These are phyloP conservation scores for Ophiodon elongatus DNA, from an alignment of 2,113 vertebrate genomes.

Conservation along the genomic window DNA sequence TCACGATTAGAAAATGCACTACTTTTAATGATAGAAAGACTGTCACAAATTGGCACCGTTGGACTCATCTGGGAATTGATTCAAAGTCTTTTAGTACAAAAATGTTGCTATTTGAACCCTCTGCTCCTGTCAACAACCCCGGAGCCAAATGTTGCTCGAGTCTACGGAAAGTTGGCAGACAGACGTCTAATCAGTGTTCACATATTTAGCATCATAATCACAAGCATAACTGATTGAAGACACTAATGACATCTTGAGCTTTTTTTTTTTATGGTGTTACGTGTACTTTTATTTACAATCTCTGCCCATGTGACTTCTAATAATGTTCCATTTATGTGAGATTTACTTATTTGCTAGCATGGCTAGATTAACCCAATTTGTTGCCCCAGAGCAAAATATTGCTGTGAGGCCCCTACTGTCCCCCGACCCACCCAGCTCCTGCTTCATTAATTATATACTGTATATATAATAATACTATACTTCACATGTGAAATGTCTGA, in stretches of 20 bases:
- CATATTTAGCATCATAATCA: not conserved
- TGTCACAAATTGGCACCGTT: not conserved
- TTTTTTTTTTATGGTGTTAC: not conserved
- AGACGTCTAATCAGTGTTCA: not conserved
- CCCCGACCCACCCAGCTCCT: not conserved
- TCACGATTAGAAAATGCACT: not conserved
- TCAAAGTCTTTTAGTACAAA: constrained; percentile 5
- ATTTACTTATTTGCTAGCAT: not conserved
- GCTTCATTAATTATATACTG: not conserved
- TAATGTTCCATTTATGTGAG: not conserved
- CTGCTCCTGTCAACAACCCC: constrained; percentile 2
- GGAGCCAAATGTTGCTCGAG: not conserved
- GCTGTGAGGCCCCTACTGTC: not conserved
- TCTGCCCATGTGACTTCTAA: not conserved
- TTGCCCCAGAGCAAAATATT: not conserved
- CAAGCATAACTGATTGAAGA: not conserved
- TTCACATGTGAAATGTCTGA: no score
- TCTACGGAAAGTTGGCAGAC: not conserved
- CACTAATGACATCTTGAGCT: not conserved
- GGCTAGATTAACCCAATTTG: not conserved
- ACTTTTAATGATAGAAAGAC: not conserved
- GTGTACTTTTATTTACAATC: not conserved
- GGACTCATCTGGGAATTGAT: constrained; percentile 4
- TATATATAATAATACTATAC: not conserved
- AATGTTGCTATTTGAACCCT: not conserved